These are phyloP conservation scores for Ophiothrix spiculata DNA, from an alignment of 35 echinoderm and acorn worm species.

Conservation along the genomic window DNA sequence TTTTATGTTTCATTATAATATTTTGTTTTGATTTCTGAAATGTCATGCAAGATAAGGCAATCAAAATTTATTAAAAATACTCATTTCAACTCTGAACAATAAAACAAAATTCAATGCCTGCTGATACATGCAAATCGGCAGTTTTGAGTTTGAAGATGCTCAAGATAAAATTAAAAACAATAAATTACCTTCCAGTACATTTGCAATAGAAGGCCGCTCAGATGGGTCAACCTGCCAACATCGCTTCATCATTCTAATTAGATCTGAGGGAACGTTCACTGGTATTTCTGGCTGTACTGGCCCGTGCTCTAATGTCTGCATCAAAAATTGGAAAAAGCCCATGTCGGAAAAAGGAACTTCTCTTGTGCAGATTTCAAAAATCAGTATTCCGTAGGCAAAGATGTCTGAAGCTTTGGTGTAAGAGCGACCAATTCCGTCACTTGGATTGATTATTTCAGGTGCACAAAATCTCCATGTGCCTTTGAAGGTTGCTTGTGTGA, in stretches of 20 bases:
- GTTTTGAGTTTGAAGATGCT: too few species aligned
- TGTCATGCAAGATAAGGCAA: too few species aligned
- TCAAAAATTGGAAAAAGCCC: not conserved
- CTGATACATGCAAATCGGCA: too few species aligned
- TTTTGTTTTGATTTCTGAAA: too few species aligned
- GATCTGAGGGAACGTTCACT: not conserved
- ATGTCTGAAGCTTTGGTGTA: not conserved
- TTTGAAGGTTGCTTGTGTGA: not conserved
- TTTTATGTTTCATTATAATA: too few species aligned
- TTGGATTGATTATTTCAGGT: not conserved
- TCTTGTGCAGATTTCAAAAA: slow-evolving; percentile 1
- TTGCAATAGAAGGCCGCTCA: not conserved
- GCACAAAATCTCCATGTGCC: not conserved
- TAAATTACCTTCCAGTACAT: not conserved
- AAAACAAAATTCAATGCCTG: too few species aligned
- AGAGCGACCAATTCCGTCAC: not conserved
- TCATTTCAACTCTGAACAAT: too few species aligned
- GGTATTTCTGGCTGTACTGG: not conserved
- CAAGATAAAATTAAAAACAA: too few species aligned
- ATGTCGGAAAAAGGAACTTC: not conserved
- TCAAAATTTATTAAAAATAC: too few species aligned
- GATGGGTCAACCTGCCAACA: not conserved
- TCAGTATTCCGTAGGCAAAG: not conserved
- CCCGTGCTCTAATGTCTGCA: too few species aligned
- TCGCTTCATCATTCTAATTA: not conserved